Evolutionary conservation across 2,113 vertebrate species (phyloP), one percentile per base, ranked within the genome.

Genomic region (Thalassoma bifasciatum): DNA sequence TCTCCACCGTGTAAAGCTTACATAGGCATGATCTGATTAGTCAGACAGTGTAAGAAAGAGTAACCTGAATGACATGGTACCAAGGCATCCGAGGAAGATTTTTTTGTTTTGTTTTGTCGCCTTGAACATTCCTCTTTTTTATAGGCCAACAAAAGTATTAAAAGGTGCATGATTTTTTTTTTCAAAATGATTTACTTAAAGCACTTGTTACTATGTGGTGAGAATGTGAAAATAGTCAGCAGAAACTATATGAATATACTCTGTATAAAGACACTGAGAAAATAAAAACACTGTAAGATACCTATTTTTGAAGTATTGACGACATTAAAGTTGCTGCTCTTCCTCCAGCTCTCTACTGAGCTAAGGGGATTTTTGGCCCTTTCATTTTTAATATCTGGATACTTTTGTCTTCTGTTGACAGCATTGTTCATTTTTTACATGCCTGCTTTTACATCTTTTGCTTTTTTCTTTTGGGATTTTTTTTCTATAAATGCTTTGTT

Each of bases 221-320:
- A 93, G 93, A 93, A 93, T 94, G 93, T 93, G 91, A 92, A 93
- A 90, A 85, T 93, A 93, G 91, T 94, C 90, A 90, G 85, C 90
- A 70, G 91, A 92, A 92, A 93, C 90, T 92, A 92, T 94, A 93
- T 90, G 80, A 93, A 90, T 93, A 93, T 94, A 94, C 90, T 93
- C 92, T 93, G 92, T 93, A 93, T 84, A 93, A 91, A 93, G 84
- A 90, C 89, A 92, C 85, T 85, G 79, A 89, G 72, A 92, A 91
- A 91, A 92, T 83, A 83, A 92, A 30, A 92, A 91, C 84, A 88
- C 90, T 93, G 92, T 93, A 94, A 93, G 86, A 93, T 94, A 93
- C 92, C 85, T 93, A 92, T 93, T 94, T 94, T 93, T 89, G 80
- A 93, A 91, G 88, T 90, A 91, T 92, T 89, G 83, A 87, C 84